A percentile compares a stretch with the other conserved stretches of the same genome.
These are phyloP conservation scores for Trissoscelio sp. DNA, from an alignment of 2,888 invertebrate species.

Conservation along the genomic window DNA sequence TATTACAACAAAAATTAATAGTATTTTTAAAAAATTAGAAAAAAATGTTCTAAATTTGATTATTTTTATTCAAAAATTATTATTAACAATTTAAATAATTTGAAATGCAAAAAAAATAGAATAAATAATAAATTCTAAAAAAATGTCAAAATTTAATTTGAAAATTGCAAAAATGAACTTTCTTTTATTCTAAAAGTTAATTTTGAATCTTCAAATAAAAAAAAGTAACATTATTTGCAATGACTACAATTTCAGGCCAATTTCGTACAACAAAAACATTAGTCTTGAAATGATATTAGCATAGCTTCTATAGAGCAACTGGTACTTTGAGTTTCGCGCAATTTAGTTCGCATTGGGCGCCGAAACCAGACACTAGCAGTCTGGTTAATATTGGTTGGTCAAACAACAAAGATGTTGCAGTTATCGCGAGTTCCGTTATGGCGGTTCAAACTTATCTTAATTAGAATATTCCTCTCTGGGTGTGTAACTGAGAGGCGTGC, in stretches of 20 bases:
- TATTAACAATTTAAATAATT: too few species aligned
- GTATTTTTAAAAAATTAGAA: too few species aligned
- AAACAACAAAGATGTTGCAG: slow-evolving; percentile 46
- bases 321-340: slow-evolving; percentile 21
- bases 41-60: too few species aligned
- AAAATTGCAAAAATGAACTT: too few species aligned
- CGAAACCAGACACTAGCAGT: slow-evolving; percentile 20
- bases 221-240: too few species aligned
- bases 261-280: neutral
- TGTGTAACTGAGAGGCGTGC: slow-evolving; percentile 12
- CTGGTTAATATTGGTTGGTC: slow-evolving; percentile 24
- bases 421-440: slow-evolving; percentile 15
- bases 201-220: too few species aligned
- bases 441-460: slow-evolving; percentile 45
- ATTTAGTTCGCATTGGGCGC: slow-evolving; percentile 17
- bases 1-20: too few species aligned
- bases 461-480: slow-evolving; percentile 33
- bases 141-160: too few species aligned
- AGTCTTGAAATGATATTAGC: slow-evolving; percentile 1
- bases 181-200: too few species aligned
- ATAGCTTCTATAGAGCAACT: slow-evolving; percentile 19
- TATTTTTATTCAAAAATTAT: too few species aligned
- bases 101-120: too few species aligned
- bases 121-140: too few species aligned
- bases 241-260: neutral